Conservation (phyloP, 2,113 vertebrate species). For the Lethenteron reissneri region DNA sequence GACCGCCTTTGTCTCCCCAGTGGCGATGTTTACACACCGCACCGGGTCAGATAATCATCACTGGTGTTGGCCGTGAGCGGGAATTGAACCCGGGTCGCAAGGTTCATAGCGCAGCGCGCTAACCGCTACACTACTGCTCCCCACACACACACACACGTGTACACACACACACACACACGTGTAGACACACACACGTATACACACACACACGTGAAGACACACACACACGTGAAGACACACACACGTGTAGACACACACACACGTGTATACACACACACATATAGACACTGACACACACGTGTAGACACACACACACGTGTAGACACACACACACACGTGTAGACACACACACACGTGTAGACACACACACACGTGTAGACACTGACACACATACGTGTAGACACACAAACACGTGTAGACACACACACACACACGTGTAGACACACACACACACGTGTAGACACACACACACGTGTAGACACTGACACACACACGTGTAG, state of each 20-base stretch:
- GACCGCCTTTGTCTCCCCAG: no score
- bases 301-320: background rate
- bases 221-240: background rate
- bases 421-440: background rate
- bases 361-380: background rate
- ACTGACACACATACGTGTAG: background rate
- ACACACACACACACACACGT: background rate
- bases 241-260: conserved; percentile 5
- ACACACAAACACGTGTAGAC: background rate
- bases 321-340: background rate
- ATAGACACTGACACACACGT: no score
- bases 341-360: background rate
- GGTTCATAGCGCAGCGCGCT: no score
- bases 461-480: background rate
- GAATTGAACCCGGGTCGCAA: no score
- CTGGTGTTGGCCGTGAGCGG: no score
- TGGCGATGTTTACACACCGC: no score
- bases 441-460: no score
- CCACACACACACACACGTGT: background rate
- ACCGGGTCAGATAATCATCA: no score
- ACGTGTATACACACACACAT: background rate
- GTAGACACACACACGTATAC: background rate
- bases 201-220: background rate
- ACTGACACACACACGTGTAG: no score
- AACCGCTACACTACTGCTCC: background rate